A percentile compares a stretch with the other conserved stretches of the same genome.
phyloP scores from a whole-genome alignment of 1,140 invertebrate genomes.

The Trialeurodes vaporariorum region DNA sequence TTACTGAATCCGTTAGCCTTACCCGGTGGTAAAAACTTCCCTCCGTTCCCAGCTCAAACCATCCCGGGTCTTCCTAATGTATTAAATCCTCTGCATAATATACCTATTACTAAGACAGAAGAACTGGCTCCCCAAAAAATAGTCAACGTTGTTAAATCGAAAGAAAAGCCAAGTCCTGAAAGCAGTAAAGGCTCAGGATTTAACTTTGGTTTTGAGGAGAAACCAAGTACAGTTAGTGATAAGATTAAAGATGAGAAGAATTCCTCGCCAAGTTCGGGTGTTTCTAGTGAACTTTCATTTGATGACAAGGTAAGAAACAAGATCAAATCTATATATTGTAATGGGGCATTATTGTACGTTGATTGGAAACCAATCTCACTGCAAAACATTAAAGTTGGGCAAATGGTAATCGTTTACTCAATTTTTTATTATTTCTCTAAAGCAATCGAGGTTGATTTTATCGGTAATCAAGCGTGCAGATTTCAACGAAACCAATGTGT shows the following conservation, averaged over 20 bases:
- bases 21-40: not conserved
- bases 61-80: not conserved
- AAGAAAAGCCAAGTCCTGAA: not conserved
- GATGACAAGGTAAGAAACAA: too few relatives aligned
- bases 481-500: too few relatives aligned
- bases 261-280: not conserved
- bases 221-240: not conserved
- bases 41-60: not conserved
- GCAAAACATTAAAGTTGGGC: too few relatives aligned
- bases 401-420: too few relatives aligned
- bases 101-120: not conserved
- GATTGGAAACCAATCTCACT: too few relatives aligned
- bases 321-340: too few relatives aligned
- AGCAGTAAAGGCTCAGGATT: not conserved
- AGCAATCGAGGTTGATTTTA: too few relatives aligned
- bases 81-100: not conserved
- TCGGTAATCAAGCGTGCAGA: too few relatives aligned
- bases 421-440: too few relatives aligned
- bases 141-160: not conserved
- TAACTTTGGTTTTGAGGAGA: not conserved
- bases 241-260: not conserved
- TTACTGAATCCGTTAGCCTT: not conserved
- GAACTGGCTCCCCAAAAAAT: too few relatives aligned
- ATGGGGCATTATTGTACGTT: too few relatives aligned
- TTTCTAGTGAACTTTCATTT: not conserved